Percentiles rank a stretch among this genome's conserved stretches.
These are phyloP conservation scores for Pangasius djambal DNA, from an alignment of 2,797 vertebrate species.

Conservation along the genomic window DNA sequence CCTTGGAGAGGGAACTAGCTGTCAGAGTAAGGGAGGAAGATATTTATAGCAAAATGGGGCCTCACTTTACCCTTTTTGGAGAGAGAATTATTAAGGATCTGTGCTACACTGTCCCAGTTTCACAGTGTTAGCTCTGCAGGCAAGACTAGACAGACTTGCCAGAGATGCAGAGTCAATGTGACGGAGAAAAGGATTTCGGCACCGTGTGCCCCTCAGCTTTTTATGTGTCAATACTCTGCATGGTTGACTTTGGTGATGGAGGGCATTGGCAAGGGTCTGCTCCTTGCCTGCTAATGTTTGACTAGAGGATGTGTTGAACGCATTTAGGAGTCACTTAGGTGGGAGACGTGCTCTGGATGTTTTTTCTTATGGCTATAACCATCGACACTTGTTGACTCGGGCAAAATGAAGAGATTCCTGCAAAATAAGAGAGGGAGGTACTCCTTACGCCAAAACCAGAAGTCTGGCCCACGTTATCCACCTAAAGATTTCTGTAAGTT, in stretches of 20 bases:
- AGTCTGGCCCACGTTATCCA: conserved; percentile 67
- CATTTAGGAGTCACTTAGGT: conserved; percentile 31
- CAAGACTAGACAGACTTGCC: conserved; percentile 63
- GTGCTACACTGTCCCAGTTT: conserved; percentile 81
- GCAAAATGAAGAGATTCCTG: conserved; percentile 74
- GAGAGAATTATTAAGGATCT: conserved; percentile 81
- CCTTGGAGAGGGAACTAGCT: conserved; percentile 79
- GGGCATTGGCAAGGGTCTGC: conserved; percentile 39
- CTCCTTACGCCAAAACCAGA: conserved; percentile 72
- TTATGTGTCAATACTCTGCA: conserved; percentile 56
- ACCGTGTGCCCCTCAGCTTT: conserved; percentile 65
- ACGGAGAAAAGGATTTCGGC: conserved; percentile 67
- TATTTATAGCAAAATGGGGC: conserved; percentile 87
- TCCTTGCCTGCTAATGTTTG: conserved; percentile 11
- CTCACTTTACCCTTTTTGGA: conserved; percentile 82
- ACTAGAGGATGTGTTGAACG: conserved; percentile 39
- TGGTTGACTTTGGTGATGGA: conserved; percentile 60
- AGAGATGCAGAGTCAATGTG: conserved; percentile 71
- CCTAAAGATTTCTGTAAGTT: conserved; percentile 86
- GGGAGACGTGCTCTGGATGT: conserved; percentile 58
- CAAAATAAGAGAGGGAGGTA: conserved; percentile 73
- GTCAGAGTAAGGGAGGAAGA: conserved; percentile 75
- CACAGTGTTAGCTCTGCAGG: conserved; percentile 77
- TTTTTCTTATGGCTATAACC: conserved; percentile 54
- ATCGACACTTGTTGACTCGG: conserved; percentile 50